A percentile compares a stretch with the other conserved stretches of the same genome.
Evolutionary conservation across 2,888 invertebrate genomes (phyloP).

Genomic region (Cybosia mesomella): DNA sequence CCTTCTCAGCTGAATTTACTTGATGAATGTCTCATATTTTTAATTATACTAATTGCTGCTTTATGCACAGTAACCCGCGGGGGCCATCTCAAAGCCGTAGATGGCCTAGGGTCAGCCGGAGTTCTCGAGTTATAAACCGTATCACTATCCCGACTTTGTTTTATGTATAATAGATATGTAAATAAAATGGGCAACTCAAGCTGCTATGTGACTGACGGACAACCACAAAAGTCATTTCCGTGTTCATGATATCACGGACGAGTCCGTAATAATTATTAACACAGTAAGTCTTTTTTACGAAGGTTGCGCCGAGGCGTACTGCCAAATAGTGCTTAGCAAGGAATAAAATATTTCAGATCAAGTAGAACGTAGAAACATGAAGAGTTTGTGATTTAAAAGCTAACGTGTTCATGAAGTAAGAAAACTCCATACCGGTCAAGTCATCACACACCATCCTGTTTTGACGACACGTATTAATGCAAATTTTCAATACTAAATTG

Average conservation of each 20-base stretch:
- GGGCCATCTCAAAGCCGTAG: too few relatives aligned
- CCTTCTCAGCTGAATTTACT: too few relatives aligned
- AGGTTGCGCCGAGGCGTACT: neutral
- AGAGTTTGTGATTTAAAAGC: neutral
- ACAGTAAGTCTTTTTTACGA: neutral
- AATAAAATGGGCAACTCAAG: neutral
- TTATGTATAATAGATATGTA: neutral
- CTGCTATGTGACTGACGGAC: neutral
- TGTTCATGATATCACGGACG: neutral
- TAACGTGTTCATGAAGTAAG: neutral
- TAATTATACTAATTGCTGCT: too few relatives aligned
- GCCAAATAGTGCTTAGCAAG: neutral
- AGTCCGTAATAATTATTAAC: neutral
- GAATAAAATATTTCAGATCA: neutral
- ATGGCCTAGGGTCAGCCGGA: too few relatives aligned
- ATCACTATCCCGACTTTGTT: too few relatives aligned
- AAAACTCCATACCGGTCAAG: neutral
- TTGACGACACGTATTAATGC: constrained; percentile 34
- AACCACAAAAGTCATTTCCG: neutral
- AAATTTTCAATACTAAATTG: constrained; percentile 24
- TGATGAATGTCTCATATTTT: too few relatives aligned
- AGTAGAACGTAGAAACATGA: neutral
- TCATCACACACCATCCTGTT: neutral
- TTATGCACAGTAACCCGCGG: too few relatives aligned
- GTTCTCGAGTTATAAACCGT: too few relatives aligned